Evolutionary conservation across 2,888 invertebrate genomes (phyloP), one percentile per base, ranked within the genome.

Genomic region (Drosophila paramelanica): DNA sequence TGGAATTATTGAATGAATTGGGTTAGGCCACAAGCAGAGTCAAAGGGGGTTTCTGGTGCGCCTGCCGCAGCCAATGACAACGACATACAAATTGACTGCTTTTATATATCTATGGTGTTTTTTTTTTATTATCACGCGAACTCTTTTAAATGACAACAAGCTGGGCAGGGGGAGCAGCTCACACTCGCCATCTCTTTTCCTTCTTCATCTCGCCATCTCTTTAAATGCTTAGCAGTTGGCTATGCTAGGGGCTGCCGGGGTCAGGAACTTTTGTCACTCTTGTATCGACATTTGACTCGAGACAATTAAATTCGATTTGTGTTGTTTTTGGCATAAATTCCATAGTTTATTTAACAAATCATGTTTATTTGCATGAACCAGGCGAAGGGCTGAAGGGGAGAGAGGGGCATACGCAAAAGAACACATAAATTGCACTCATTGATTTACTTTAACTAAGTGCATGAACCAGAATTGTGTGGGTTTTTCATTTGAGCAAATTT

Each of bases 1-100:
- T 88, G 77, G 74, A 88, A 83, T 83, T 88, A 88, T 83, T 88
- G 77, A 77, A 79, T 85, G 86, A 88, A 82, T 86, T 83, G 80
- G 67, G 76, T 72, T 79, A 66, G 60, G 56, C 65, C 64, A 59
- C 31, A 23, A 59, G 52, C 46, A 56, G 51, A 27, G 47, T 33
- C 31, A 27, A 41, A 20, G 3, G 13, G 53, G 31, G 6, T 13
- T 8, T 4, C 5, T n/a, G 1, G 11, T 41, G 11, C 56, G 47
- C 25, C 31, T 64, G 77, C 56, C 62, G 51, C 67, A 64, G 67
- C 43, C 76, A 77, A 64, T 67, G 76, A 76, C 69, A 74, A 66
- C 64, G 64, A 57, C 71, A 76, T 79, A 58, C 82, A 85, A 88
- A 87, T 87, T 81, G 84, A 83, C 83, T 65, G 55, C 50, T 47